Base-by-base conservation (phyloP, 64 coral and sea anemone genomes). In the Montipora efflorescens region DNA sequence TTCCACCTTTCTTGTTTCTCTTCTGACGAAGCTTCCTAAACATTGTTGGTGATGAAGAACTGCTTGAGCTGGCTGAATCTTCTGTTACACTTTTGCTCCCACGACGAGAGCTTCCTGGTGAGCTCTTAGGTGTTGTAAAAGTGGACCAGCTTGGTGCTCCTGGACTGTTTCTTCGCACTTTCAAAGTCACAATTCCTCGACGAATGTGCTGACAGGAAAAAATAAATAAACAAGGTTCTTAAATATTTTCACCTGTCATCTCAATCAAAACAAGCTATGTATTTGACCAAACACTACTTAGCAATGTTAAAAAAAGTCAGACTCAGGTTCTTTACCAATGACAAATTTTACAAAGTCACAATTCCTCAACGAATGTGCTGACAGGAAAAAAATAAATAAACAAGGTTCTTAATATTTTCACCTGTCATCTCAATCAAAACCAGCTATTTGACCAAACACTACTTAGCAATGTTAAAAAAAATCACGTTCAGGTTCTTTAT, bases 101-200 rank as follows among this genome's bases (percentile, higher is more conserved):
- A 47, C 90, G 84, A 48, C 74, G 92, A 47, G 36, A 78, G 1
- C 49, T 48, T 3, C 57, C 82, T 18, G 96, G 93, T 50, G 96
- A 92, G 5, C 81, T 82, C 15, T 77, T 90, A 67, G 96, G 96
- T 19, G 96, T 95, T 8, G 64, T 88, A 70, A 98, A 98, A 4
- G 83, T 87, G 4, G 92, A 94, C 58, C 75, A 75, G 49, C 84
- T 98, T n/a, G 96, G 96, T 15, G 51, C 79, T 69, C 84, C 90
- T 19, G 15, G 58, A 7, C 71, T 93, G 5, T 83, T 88, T 72
- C 89, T 81, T 43, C 64, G 82, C 1, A 98, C 89, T 95, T 87
- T 95, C 9, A 98, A 87, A 25, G 96, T 98, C 11, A 98, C 96
- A 64, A 98, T 92, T 92, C 96, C 96, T 70, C 93, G 78, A 18